Base-by-base conservation (phyloP, 2,797 vertebrate genomes). In the Pseudochromis fuscus region DNA sequence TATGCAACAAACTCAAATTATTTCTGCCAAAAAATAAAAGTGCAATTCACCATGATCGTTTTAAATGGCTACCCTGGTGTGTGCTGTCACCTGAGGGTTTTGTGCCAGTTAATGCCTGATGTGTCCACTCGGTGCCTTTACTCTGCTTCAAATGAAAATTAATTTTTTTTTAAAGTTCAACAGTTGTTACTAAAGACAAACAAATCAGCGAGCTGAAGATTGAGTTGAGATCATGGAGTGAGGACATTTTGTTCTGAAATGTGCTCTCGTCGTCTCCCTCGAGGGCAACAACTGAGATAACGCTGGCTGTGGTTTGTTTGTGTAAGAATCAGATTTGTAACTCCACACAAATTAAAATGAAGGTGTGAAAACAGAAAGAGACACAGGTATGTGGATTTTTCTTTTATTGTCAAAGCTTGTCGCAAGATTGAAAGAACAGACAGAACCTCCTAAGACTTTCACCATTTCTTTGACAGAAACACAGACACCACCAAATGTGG, bases 391-490 rank as follows among this genome's bases (percentile, higher is more conserved):
- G 33, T 46, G 66, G n/a, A n/a, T n/a, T n/a, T n/a, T 74, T 45
- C 3, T 27, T 89, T 93, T 91, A 90, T 89, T 94, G 73, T 87
- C 69, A 85, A 88, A 87, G 75, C 37, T 66, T 51, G 30, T 58
- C 72, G 72, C 38, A 31, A 53, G 24, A 82, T 57, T 46, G 40
- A 86, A 89, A 75, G 60, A 75, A 82, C 68, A 80, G 70, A 67
- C 28, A 60, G 42, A 65, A 55, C 37, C 44, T 44, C 37, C 19
- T 42, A 62, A 63, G 63, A 79, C 72, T 74, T 35, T 58, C 38
- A 27, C 35, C 23, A 81, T 78, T 75, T 68, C 19, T 70, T 45
- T 60, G 33, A 73, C 35, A 76, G 57, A 77, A 73, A 75, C 24
- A 75, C 40, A 84, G 44, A 81, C 76, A 59, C 67, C 65, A 61